Evolutionary conservation across 1,140 invertebrate species (phyloP), one percentile per base, ranked within the genome.

Genomic region (Drosophila setifemur): DNA sequence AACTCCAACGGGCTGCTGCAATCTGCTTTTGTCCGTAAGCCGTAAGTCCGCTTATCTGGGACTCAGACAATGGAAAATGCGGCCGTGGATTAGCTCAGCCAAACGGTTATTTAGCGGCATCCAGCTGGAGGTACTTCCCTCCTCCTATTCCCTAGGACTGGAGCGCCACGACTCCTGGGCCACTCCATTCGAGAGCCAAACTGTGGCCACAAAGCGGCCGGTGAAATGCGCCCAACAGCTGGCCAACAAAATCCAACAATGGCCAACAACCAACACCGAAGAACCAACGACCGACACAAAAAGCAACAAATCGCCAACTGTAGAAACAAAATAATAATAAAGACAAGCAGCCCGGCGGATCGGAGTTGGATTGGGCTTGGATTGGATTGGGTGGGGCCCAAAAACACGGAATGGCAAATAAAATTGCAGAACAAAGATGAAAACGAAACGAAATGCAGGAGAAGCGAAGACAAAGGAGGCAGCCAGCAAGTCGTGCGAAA

Each of bases 381-480:
- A 60, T 55, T 55, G 73, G 52, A 48, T 54, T 45, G 70, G 45
- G 60, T 54, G 48, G 49, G 53, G 53, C 47, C 66, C 73, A 70
- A 81, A 66, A n/a, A n/a, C n/a, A n/a, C n/a, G n/a, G n/a, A n/a
- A 66, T 81, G 53, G 75, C 77, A 75, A 81, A 81, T 81, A 70
- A 75, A 81, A 81, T 72, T 70, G 66, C 77, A 71, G 57, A 81
- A 72, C 77, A 81, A 76, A 75, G 67, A 81, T 68, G 72, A 75
- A 68, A 81, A 54, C 53, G 73, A 45, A 70, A 31, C 29, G 29
- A n/a, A 43, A 53, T 47, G 50, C 71, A 72, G 71, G 57, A 52
- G 63, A n/a, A n/a, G 47, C 33, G 42, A 71, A 48, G 69, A 53
- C 60, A 54, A 44, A 25, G 45, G 9, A 54, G 31, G 44, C 26